These are phyloP conservation scores for Cygnus buccinator DNA, from an alignment of 2,113 vertebrate genomes.

Conservation along the genomic window DNA sequence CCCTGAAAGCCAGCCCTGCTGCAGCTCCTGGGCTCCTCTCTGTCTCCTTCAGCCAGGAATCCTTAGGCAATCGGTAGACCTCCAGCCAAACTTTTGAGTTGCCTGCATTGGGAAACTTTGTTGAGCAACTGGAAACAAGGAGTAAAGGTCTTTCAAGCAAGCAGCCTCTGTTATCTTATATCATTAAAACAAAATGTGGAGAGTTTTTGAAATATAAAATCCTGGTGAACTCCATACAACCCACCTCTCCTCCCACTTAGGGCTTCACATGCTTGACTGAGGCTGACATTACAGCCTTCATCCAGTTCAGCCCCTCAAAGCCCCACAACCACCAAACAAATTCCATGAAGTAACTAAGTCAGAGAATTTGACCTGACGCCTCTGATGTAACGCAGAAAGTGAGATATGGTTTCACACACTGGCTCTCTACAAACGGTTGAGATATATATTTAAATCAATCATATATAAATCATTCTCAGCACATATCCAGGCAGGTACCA, in stretches of 20 bases:
- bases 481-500: not conserved
- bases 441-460: too few species aligned
- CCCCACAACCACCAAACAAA: not conserved
- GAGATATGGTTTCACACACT: not conserved
- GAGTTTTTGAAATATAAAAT: not conserved
- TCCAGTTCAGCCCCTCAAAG: not conserved
- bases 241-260: not conserved
- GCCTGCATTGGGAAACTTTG: constrained; percentile 73
- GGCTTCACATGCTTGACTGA: not conserved
- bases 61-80: constrained; percentile 83
- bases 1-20: constrained; percentile 22
- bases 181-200: not conserved
- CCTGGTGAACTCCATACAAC: not conserved
- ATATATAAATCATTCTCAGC: not conserved
- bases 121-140: constrained; percentile 46
- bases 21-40: constrained; percentile 29
- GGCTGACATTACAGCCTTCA: not conserved
- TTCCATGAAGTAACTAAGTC: not conserved
- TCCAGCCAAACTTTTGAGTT: constrained; percentile 82
- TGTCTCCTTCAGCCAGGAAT: constrained; percentile 83
- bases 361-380: not conserved
- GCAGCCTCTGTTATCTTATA: not conserved
- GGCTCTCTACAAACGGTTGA: not conserved
- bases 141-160: constrained; percentile 23
- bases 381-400: not conserved